These are phyloP conservation scores for Cisticola juncidis DNA, from an alignment of 2,113 vertebrate species.

Conservation along the genomic window DNA sequence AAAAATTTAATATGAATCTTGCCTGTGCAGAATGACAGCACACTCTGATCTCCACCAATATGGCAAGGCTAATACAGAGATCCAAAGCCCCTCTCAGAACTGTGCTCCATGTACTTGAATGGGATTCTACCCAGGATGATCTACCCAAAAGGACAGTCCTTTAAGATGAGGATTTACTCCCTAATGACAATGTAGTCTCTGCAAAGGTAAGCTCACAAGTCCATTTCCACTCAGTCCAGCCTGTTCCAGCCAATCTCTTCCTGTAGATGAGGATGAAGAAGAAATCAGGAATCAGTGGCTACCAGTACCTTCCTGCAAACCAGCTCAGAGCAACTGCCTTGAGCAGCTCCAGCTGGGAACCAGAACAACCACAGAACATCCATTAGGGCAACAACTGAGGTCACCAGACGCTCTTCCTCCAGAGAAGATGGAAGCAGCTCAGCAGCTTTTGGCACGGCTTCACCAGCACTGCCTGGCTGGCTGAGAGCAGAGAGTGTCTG, in stretches of 20 bases:
- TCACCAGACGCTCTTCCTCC: background rate
- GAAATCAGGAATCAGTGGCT: background rate
- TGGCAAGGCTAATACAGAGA: background rate
- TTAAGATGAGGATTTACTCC: background rate
- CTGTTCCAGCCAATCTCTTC: background rate
- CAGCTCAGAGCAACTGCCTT: background rate
- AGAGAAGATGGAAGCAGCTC: background rate
- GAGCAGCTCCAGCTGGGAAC: background rate
- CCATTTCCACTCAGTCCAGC: background rate
- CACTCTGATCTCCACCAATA: background rate
- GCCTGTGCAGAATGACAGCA: background rate
- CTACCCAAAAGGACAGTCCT: background rate
- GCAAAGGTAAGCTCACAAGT: background rate
- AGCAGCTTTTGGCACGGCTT: background rate
- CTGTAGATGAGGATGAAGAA: background rate
- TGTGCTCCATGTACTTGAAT: accelerated
- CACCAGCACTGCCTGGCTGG: background rate
- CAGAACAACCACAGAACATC: background rate
- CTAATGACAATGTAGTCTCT: background rate
- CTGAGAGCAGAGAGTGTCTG: background rate
- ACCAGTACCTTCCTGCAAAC: accelerated
- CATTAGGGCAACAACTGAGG: background rate
- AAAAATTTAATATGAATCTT: background rate
- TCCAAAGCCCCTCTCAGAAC: background rate
- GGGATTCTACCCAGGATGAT: background rate